Percentiles rank a stretch among this genome's conserved stretches.
phyloP scores from a whole-genome alignment of 2,888 invertebrate species.

The Chrysolina americana region DNA sequence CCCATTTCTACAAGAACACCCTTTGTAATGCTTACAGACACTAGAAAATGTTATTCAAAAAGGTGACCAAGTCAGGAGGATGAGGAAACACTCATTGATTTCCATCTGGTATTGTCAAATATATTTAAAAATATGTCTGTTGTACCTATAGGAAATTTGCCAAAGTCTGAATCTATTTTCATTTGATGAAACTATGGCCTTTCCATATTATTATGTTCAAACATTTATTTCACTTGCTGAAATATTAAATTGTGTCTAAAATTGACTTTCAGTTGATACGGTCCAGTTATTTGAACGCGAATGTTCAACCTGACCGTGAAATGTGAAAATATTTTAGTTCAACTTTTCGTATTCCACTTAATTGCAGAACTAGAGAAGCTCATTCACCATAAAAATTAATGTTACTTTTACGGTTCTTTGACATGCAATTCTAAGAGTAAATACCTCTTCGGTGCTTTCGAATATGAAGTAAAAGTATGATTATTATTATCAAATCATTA shows the following conservation, averaged over 20 bases:
- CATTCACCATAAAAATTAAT: neutral
- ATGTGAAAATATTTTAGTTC: neutral
- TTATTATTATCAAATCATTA: neutral
- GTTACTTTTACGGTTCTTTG: slow-evolving; percentile 8
- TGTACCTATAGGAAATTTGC: too few relatives aligned
- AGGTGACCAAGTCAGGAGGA: too few relatives aligned
- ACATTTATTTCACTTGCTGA: too few relatives aligned
- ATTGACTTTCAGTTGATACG: neutral
- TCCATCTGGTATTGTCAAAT: too few relatives aligned
- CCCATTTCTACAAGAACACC: too few relatives aligned
- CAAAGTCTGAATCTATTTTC: too few relatives aligned
- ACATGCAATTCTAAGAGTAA: neutral
- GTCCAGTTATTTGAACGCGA: neutral
- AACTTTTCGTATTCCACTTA: neutral
- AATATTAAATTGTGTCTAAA: neutral
- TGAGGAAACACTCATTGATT: too few relatives aligned
- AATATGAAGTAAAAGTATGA: neutral
- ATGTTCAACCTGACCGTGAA: neutral
- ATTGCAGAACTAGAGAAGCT: neutral
- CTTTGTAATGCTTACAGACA: too few relatives aligned
- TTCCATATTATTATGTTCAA: too few relatives aligned
- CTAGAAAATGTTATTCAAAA: too few relatives aligned
- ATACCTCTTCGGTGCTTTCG: neutral
- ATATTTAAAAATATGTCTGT: too few relatives aligned
- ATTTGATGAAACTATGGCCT: too few relatives aligned